Conservation (phyloP, 2,888 invertebrate genomes). For the Operophtera brumata region DNA sequence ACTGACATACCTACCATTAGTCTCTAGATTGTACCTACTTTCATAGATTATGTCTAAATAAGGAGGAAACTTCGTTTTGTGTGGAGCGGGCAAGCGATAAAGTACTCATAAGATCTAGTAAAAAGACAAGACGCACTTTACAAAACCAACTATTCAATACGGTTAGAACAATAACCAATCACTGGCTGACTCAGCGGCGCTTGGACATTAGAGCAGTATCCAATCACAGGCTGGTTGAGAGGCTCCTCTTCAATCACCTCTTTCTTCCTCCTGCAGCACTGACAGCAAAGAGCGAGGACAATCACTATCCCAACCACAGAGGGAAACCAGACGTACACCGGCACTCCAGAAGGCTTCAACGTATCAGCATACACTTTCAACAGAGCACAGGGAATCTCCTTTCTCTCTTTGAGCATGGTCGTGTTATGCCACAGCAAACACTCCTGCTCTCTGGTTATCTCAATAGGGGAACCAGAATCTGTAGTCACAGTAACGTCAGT, state of each 20-base stretch:
- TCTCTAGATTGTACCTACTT: too few species aligned
- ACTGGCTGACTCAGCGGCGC: slow-evolving; percentile 51
- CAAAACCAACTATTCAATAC: slow-evolving; percentile 19
- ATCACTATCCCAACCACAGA: slow-evolving; percentile 52
- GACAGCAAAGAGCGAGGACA: slow-evolving; percentile 53
- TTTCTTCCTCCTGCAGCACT: slow-evolving; percentile 54
- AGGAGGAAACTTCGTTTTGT: too few species aligned
- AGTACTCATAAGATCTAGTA: too few species aligned
- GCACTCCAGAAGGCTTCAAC: slow-evolving; percentile 59
- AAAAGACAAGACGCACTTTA: background rate
- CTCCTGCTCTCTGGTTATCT: slow-evolving; percentile 56
- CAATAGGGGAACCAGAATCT: slow-evolving; percentile 45
- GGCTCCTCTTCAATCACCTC: slow-evolving; percentile 51
- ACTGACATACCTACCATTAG: too few species aligned
- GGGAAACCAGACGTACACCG: slow-evolving; percentile 69
- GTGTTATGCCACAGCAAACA: slow-evolving; percentile 70
- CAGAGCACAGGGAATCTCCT: slow-evolving; percentile 59
- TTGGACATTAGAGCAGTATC: slow-evolving; percentile 52
- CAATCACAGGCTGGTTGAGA: slow-evolving; percentile 48
- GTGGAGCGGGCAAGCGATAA: too few species aligned
- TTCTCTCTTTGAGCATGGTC: slow-evolving; percentile 50
- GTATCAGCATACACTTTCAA: slow-evolving; percentile 65
- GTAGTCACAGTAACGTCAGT: slow-evolving; percentile 34
- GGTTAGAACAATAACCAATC: slow-evolving; percentile 18
- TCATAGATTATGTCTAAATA: too few species aligned